Base-by-base conservation (phyloP, 1,140 invertebrate species). In the Drosophila nasuta region DNA sequence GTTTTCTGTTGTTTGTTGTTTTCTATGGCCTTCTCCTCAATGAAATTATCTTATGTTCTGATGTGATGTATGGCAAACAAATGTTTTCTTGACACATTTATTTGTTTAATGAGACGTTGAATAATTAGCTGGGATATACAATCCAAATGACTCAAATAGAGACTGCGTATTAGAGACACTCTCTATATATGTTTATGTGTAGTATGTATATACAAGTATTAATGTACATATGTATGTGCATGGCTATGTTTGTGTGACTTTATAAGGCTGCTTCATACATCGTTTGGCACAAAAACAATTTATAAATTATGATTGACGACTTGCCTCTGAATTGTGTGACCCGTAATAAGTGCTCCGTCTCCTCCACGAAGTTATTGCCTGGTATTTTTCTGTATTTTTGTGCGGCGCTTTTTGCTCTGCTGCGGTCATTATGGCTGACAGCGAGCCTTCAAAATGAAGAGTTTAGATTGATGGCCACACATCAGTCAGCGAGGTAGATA, bases 41-140 rank as follows among this genome's bases (percentile, higher is more conserved):
- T 66, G 59, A 70, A 72, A 72, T 72, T 65, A 58, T 70, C 52
- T 69, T 49, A 38, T 46, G 54, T 56, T 45, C 30, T 52, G 57
- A 38, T 64, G 69, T 87, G 83, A 87, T 87, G 80, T 83, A 87
- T 87, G 85, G 66, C 68, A 87, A 87, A 87, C 82, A 87, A 87
- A 87, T 87, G 82, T 87, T 87, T 75, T 82, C 74, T 75, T 82
- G 83, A 87, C 82, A 87, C 85, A 87, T 87, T 87, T 87, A 87
- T 88, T 87, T 87, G 82, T 87, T 88, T 87, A 87, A 87, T 87
- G 82, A 88, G 83, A 88, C 82, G 80, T 88, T 87, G 82, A 87
- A 82, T 87, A 87, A 87, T 87, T 87, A 87, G 85, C 77, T 77
- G 77, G 66, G 69, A 76, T 86, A 79, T 72, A 77, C 68, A 82